Evolutionary conservation across 2,888 invertebrate genomes (phyloP).

Genomic region (Drosophila affinis): DNA sequence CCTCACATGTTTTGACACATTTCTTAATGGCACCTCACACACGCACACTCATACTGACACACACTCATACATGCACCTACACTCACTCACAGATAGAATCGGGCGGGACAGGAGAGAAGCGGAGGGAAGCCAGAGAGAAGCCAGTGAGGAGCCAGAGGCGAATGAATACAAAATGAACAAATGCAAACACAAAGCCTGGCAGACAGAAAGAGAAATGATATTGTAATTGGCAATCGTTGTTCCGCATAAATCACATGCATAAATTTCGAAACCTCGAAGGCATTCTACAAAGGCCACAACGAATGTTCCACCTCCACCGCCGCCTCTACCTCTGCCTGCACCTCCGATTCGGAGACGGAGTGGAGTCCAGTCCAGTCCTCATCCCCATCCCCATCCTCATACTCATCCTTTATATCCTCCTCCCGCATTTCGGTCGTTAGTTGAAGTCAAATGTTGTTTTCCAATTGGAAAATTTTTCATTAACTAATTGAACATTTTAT

Average conservation of each 20-base stretch:
- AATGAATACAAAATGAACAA: slow-evolving; percentile 39
- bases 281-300: slow-evolving; percentile 41
- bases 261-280: slow-evolving; percentile 71
- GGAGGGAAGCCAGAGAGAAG: not conserved
- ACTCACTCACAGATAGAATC: slow-evolving; percentile 4
- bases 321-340: not conserved
- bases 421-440: slow-evolving; percentile 58
- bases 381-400: too few species aligned
- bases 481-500: slow-evolving; percentile 83
- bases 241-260: slow-evolving; percentile 78
- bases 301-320: not conserved
- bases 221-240: slow-evolving; percentile 80
- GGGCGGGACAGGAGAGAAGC: not conserved
- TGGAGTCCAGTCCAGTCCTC: not conserved
- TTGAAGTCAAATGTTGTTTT: slow-evolving; percentile 74
- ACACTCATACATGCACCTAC: not conserved
- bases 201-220: slow-evolving; percentile 76
- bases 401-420: slow-evolving; percentile 1
- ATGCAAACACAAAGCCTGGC: slow-evolving; percentile 51
- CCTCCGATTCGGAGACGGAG: not conserved
- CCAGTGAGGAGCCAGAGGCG: slow-evolving; percentile 17
- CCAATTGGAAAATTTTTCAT: slow-evolving; percentile 81
- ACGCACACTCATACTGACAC: slow-evolving; percentile 17
- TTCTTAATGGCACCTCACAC: slow-evolving; percentile 72
- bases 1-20: slow-evolving; percentile 78